Conservation (phyloP, 2,113 vertebrate genomes). For the Takifugu bimaculatus region DNA sequence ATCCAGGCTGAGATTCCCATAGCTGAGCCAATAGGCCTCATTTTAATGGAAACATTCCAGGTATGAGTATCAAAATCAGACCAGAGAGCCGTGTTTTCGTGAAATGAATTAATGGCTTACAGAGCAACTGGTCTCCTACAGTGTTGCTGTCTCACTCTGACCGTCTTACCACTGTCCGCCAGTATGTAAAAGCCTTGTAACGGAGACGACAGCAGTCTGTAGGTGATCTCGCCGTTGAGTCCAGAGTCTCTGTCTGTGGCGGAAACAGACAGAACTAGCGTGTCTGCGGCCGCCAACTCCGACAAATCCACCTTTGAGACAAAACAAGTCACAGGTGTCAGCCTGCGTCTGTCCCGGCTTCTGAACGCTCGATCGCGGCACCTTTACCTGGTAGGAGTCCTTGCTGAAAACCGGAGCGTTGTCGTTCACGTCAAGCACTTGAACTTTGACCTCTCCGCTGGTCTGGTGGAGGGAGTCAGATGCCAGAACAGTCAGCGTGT, state of each 20-base stretch:
- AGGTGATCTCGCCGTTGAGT: conserved; percentile 76
- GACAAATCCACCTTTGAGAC: conserved; percentile 77
- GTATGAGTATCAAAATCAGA: too few species aligned
- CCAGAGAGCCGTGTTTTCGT: too few species aligned
- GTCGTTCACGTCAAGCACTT: conserved; percentile 86
- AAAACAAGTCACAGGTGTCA: neutral
- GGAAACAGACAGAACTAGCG: conserved; percentile 73
- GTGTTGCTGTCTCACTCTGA: neutral
- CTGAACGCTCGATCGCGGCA: neutral
- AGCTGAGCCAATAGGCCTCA: neutral
- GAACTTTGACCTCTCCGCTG: conserved; percentile 73
- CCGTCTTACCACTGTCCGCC: conserved; percentile 78
- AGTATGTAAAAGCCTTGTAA: conserved; percentile 79
- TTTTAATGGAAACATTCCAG: too few species aligned
- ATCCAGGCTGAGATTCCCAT: neutral
- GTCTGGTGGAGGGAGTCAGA: conserved; percentile 84
- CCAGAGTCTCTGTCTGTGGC: conserved; percentile 80
- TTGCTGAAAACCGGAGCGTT: conserved; percentile 84
- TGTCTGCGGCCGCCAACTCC: conserved; percentile 68
- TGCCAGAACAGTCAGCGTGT: conserved; percentile 72
- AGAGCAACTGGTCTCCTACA: too few species aligned
- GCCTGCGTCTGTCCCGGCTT: neutral
- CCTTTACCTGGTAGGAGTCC: conserved; percentile 80
- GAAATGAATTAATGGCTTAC: too few species aligned
- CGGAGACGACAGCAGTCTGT: conserved; percentile 79